Evolutionary conservation across 2,113 vertebrate species (phyloP), one percentile per base, ranked within the genome.

Genomic region (Hippocampus guttulatus): DNA sequence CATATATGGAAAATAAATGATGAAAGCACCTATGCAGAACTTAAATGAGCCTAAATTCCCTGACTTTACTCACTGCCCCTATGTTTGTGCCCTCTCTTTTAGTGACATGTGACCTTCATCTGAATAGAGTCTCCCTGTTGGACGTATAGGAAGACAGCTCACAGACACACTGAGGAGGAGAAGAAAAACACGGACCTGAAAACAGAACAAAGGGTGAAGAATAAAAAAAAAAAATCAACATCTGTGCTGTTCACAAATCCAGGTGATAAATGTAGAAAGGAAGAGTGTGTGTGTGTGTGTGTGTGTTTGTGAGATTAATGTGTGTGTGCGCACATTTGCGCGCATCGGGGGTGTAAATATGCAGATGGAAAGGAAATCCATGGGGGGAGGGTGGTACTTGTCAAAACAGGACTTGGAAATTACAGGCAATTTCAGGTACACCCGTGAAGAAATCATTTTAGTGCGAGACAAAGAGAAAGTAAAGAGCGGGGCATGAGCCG

Each of bases 81-180:
- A 65, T 71, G 58, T 77, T 49, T 47, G 60, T 79, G 33, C 69
- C 43, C 64, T 74, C 80, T 74, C 70, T 62, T 79, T 68, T 64
- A 85, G 84, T 71, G 81, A 86, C 73, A 85, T 84, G 75, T 91
- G 92, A 92, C 90, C 89, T 90, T 91, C 87, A 77, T 85, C 84
- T 79, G 82, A 75, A 75, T 78, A 41, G 18, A 79, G 83, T 62
- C 71, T 68, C 70, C 82, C 68, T 66, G 52, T 69, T 86, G 79
- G 73, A 75, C 75, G 67, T 80, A 82, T 83, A 80, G 72, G 38
- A 75, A 73, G 73, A 81, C 67, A 71, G 67, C 79, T 45, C 63
- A 66, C 40, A 68, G 79, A 73, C 71, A 27, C 16, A 5, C 43
- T 47, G 81, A 78, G 83, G 75, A 84, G 83, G 84, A 84, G 86